A percentile compares a stretch with the other conserved stretches of the same genome.
Evolutionary conservation across 2,888 invertebrate genomes (phyloP).

Genomic region (Altica lythri): DNA sequence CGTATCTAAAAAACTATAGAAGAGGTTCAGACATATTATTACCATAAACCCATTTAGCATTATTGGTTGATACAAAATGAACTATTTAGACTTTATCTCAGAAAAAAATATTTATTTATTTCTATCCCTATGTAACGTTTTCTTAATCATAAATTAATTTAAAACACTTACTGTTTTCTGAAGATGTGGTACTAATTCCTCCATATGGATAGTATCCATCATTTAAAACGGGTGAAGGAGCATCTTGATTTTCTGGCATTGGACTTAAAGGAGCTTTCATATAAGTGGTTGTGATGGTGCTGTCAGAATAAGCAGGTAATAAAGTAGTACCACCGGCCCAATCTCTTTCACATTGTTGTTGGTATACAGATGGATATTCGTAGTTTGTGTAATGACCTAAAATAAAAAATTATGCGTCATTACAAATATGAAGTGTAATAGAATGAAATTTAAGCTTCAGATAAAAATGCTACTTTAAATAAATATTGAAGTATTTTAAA

Average conservation of each 20-base stretch:
- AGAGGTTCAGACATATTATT: too few species aligned
- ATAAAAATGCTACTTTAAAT: too few species aligned
- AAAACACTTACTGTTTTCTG: conserved; percentile 54
- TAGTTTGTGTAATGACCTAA: conserved; percentile 51
- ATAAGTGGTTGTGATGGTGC: conserved; percentile 47
- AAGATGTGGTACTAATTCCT: conserved; percentile 47
- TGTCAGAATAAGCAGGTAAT: conserved; percentile 50
- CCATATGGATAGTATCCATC: conserved; percentile 55
- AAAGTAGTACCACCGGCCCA: conserved; percentile 42
- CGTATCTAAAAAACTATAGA: too few species aligned
- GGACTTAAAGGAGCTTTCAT: conserved; percentile 57
- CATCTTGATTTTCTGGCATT: conserved; percentile 50
- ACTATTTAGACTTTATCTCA: too few species aligned
- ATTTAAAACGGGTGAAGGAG: conserved; percentile 51
- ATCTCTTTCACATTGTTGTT: conserved; percentile 46
- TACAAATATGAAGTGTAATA: too few species aligned
- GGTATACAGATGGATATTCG: conserved; percentile 51
- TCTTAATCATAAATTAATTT: not conserved
- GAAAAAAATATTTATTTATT: too few species aligned
- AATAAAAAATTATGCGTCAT: too few species aligned
- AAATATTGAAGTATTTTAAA: too few species aligned
- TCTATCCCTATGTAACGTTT: too few species aligned
- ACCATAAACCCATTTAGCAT: too few species aligned
- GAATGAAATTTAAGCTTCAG: too few species aligned
- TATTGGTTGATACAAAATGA: too few species aligned